Evolutionary conservation across 2,113 vertebrate genomes (phyloP), one percentile per base, ranked within the genome.

Genomic region (Verasper variegatus): DNA sequence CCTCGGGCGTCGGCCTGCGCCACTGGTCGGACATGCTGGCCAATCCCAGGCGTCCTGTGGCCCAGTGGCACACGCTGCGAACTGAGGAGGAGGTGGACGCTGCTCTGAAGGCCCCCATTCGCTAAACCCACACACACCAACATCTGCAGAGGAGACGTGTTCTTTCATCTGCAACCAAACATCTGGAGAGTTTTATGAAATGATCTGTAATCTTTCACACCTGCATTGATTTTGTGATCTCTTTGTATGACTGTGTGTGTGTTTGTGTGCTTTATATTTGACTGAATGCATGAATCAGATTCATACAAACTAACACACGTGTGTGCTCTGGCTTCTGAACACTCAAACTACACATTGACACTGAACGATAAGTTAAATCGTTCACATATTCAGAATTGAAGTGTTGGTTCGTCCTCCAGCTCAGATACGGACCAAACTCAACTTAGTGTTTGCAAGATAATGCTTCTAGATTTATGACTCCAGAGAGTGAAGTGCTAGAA

Each of bases 21-120:
- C 96, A 96, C 60, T 96, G 96, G 96, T 96, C 96, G 0, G 96
- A 96, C 82, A 96, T 96, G 96, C 71, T 96, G 86, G 95, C 96
- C 89, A 96, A 96, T 71, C 96, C 96, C 45, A 90, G 96, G 52
- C 94, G 96, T 42, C 96, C 95, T 0, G 94, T 96, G 56, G 96
- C 95, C 47, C 96, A 96, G 91, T 96, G 96, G 96, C 95, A 96
- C 85, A 94, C 93, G 3, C 92, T 96, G 76, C 90, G 69, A 66
- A 71, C 88, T 0, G 95, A 96, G 81, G 95, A 96, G 72, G 95
- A 96, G 60, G 90, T 96, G 63, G 95, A 96, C 10, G 91, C 92
- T 0, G 90, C 90, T 5, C 87, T 96, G 31, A 95, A 95, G 78
- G 90, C 94, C 56, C 92, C 94, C 56, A 92, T 95, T 45, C 95